Evolutionary conservation across 2,113 vertebrate species (phyloP), one percentile per base, ranked within the genome.

Genomic region (Prietella phreatophila): DNA sequence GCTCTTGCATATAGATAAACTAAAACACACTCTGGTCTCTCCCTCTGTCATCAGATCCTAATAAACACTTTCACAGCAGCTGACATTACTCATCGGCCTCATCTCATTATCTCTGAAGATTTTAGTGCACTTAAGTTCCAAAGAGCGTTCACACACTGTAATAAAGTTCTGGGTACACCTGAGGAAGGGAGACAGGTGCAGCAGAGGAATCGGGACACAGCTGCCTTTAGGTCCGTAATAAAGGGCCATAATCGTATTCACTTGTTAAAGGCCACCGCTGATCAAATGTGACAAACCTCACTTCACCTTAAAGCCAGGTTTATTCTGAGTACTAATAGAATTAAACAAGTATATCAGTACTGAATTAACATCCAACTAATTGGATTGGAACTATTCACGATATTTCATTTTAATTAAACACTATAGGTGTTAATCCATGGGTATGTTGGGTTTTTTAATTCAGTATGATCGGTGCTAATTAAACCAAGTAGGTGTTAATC

Each of bases 1-100:
- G 83, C 83, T 85, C n/a, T 85, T 73, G 83, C 83, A 85, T 85
- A 56, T 65, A 85, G 53, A 85, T 73, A 84, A 84, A 36, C 0
- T 56, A 2, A 22, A 53, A 55, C 47, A 8, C 27, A 22, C 67
- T 84, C 83, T 7, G 25, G 78, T 36, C 80, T 60, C 36, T 39
- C 17, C 19, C 36, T 61, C 80, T 22, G 2, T 71, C 83, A 56
- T 71, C 61, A 71, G 17, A 53, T 55, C 65, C 17, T 56, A 36
- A 76, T 61, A 61, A 39, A 61, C 60, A 67, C 76, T 20, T 60
- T 63, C 15, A 67, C 58, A 80, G 50, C 83, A 53, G 65, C 47
- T 71, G 83, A 36, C 47, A 1, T 65, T 22, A 55, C 65, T 71
- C 83, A 55, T 58, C 83, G 36, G 50, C 30, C 80, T 82, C 33